phyloP scores from a whole-genome alignment of 2,888 invertebrate species.

The Halocaridina rubra region DNA sequence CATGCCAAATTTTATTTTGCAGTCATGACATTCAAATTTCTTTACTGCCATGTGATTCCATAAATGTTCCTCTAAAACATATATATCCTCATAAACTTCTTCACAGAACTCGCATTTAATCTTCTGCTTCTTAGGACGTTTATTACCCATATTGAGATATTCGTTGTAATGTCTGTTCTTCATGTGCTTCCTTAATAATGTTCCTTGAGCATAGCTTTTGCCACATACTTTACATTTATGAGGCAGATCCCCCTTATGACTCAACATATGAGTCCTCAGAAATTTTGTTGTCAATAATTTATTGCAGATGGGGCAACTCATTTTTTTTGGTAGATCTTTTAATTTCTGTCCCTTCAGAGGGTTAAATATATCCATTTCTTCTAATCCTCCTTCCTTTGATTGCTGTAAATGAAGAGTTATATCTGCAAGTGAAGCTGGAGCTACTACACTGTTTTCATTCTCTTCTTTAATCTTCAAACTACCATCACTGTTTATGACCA shows the following conservation, averaged over 20 bases:
- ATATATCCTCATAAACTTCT: conserved; percentile 33
- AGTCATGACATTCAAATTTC: conserved; percentile 45
- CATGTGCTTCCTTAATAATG: conserved; percentile 60
- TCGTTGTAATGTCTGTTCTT: conserved; percentile 59
- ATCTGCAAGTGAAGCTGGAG: conserved; percentile 13
- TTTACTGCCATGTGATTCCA: conserved; percentile 60
- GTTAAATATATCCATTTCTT: conserved; percentile 48
- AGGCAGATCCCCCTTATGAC: conserved; percentile 54
- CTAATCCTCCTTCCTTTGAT: conserved; percentile 40
- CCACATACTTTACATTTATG: conserved; percentile 55
- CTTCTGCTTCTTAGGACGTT: conserved; percentile 56
- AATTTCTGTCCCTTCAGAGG: conserved; percentile 50
- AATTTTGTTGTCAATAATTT: conserved; percentile 59
- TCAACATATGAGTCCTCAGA: conserved; percentile 55
- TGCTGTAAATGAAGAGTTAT: conserved; percentile 45
- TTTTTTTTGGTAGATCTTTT: conserved; percentile 57
- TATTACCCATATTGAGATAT: conserved; percentile 45
- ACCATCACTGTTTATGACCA: conserved; percentile 48
- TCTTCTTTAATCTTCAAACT: conserved; percentile 46
- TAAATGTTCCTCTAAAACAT: conserved; percentile 52
- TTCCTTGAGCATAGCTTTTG: conserved; percentile 58
- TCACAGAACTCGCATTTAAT: conserved; percentile 55
- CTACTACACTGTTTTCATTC: background rate
- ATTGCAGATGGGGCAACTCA: conserved; percentile 51
- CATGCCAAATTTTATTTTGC: conserved; percentile 60